phyloP scores from a whole-genome alignment of 2,797 vertebrate genomes.

The Myotis myotis region DNA sequence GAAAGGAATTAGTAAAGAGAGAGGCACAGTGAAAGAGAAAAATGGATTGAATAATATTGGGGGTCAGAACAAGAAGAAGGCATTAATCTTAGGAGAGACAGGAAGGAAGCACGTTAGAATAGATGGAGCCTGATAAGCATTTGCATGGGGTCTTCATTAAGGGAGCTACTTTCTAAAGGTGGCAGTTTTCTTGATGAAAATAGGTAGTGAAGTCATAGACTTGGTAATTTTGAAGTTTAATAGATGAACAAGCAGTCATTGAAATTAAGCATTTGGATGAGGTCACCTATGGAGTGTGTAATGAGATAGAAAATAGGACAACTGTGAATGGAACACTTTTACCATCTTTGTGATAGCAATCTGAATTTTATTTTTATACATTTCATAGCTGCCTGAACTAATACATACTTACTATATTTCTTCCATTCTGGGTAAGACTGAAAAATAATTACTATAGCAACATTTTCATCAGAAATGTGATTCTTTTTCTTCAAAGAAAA shows the following conservation, averaged over 20 bases:
- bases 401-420: background rate
- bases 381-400: background rate
- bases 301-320: background rate
- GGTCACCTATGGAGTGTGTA: background rate
- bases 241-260: background rate
- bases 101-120: background rate
- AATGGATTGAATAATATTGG: background rate
- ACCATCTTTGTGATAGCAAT: background rate
- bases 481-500: constrained; percentile 35
- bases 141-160: background rate
- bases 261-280: background rate
- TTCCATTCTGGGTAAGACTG: constrained; percentile 23
- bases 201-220: background rate
- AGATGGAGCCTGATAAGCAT: background rate
- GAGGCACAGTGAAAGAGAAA: background rate
- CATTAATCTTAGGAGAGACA: background rate
- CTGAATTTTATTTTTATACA: background rate
- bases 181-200: background rate
- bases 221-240: background rate
- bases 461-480: background rate
- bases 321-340: background rate
- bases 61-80: background rate
- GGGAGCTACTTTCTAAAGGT: background rate
- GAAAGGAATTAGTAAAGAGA: background rate
- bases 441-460: constrained; percentile 5